Evolutionary conservation across 30 jellyfish, hydroid and myxozoan genomes (phyloP), one percentile per base, ranked within the genome.

Genomic region (Cassiopea andromeda): DNA sequence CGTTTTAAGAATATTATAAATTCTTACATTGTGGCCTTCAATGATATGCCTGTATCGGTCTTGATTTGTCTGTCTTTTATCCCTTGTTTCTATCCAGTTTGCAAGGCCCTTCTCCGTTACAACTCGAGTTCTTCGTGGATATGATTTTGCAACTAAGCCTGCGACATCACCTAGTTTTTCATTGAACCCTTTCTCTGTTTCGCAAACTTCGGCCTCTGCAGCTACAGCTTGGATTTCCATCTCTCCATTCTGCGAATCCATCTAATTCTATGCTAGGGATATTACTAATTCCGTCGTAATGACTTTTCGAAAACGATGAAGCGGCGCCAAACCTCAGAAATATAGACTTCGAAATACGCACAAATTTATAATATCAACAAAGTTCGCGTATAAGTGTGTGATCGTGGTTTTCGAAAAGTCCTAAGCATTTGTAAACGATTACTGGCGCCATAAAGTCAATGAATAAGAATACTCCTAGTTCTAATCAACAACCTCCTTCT

Each of bases 11-110:
- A 78, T 48, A 2, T 59, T 60, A 60, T 78, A 47, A 59, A 78
- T 78, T 78, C 88, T 54, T 54, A 12, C 77, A 15, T 14, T 38
- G 18, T 79, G 88, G 19, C 88, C 88, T 79, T 58, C 88, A 79
- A 48, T 79, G 10, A 60, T 54, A 48, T 79, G 5, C 88, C 88
- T 79, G 88, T 13, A 79, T 74, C 88, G 88, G 44, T 79, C 77
- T 49, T 79, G 78, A 58, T 16, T 57, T 79, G 57, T 54, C 58
- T 79, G 78, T 79, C 88, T 48, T 54, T 0, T 73, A 15, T 79
- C 88, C 88, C 88, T 79, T 74, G 60, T 79, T 48, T 79, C 88
- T 74, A 79, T 54, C 88, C 88, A 1, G 88, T 79, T 15, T 50
- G 88, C 59, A 79, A 79, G 54, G 60, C 77, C 88, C 79, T 54